phyloP scores from a whole-genome alignment of 2,888 invertebrate species.

The Arge pagana region DNA sequence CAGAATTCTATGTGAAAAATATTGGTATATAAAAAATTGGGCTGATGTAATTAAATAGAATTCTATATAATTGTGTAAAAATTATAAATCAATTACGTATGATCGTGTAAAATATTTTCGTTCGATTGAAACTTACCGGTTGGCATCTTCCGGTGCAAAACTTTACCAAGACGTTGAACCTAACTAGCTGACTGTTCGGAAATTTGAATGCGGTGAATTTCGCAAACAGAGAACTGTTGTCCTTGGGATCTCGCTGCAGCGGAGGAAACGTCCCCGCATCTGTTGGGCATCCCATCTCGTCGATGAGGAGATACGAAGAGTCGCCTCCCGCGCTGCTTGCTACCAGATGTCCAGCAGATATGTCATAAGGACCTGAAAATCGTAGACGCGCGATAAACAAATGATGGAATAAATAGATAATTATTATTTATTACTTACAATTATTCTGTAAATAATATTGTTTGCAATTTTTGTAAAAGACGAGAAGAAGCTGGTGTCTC shows the following conservation, averaged over 20 bases:
- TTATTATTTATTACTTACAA: too few species aligned
- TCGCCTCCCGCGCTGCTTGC: constrained; percentile 78
- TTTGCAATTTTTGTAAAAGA: too few species aligned
- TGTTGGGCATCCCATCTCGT: constrained; percentile 80
- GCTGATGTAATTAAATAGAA: too few species aligned
- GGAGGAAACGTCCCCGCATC: constrained; percentile 69
- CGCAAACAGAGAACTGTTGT: constrained; percentile 60
- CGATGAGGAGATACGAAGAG: constrained; percentile 75
- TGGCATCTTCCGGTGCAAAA: constrained; percentile 77
- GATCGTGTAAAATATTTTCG: constrained; percentile 22
- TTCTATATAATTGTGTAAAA: too few species aligned
- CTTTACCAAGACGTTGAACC: constrained; percentile 80
- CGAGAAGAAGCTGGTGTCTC: too few species aligned
- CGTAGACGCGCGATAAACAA: background rate
- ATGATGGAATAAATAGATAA: constrained; percentile 21
- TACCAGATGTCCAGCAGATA: constrained; percentile 78
- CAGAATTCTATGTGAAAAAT: too few species aligned
- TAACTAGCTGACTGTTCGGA: constrained; percentile 79
- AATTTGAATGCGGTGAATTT: constrained; percentile 87
- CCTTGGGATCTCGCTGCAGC: constrained; percentile 53
- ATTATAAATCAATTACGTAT: background rate
- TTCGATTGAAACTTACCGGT: constrained; percentile 66
- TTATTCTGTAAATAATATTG: too few species aligned
- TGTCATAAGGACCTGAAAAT: constrained; percentile 61
- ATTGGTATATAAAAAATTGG: too few species aligned